Base-by-base conservation (phyloP, 2,888 invertebrate genomes). In the Xanthia icteritia region DNA sequence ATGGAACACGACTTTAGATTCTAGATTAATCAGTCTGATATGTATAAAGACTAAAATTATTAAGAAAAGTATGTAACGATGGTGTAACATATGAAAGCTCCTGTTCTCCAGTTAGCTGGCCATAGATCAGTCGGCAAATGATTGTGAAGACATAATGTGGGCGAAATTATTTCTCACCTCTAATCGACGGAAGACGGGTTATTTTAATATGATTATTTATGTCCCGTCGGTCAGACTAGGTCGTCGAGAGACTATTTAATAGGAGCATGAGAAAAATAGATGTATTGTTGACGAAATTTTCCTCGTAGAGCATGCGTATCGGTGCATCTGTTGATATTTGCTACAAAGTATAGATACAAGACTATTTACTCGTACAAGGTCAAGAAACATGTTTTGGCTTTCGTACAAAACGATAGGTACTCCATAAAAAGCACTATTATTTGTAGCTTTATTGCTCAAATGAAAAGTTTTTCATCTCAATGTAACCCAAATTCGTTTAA, bases 151-250 rank as follows among this genome's bases (percentile, higher is more conserved):
- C 83, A 82, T 79, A 58, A 76, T 77, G 87, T 88, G 77, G 87
- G 88, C 81, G 88, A 86, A 83, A 76, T 84, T 83, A 82, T 88
- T 76, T 86, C 87, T 85, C 88, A 88, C 86, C 88, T 86, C 83
- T 85, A 87, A 88, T 88, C 86, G 83, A 72, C 86, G 83, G 83
- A 87, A 86, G 86, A 88, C 83, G 84, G 84, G 74, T 82, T 88
- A 86, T 88, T 88, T 86, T 87, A 87, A 87, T 87, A 88, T 77
- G 73, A 86, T 88, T 88, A 88, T 88, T 88, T 88, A 88, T 88
- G 88, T 86, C 81, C 45, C 84, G 80, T 84, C 86, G 82, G 84
- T 83, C 88, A 88, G 84, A 84, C 77, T 83, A 66, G 83, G 82
- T 80, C 82, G 84, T 56, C 76, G 87, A 88, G 78, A 82, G 79